Evolutionary conservation across 2,888 invertebrate genomes (phyloP), one percentile per base, ranked within the genome.

Genomic region (Copidosoma aretas): DNA sequence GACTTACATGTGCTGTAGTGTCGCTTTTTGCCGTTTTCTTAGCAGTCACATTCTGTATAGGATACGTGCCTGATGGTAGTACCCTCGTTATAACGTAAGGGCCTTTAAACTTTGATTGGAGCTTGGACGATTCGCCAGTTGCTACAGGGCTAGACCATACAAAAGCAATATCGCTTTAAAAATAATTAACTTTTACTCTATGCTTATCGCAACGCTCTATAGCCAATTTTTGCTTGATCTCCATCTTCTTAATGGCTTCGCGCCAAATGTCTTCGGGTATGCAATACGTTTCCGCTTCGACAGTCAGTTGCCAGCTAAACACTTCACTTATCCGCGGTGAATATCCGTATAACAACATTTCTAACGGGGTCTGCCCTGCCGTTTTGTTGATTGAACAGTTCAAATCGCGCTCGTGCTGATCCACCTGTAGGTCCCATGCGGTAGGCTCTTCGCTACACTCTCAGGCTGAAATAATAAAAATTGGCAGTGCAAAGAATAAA

Each of bases 201-300:
- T 53, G 10, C 25, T 15, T 59, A 56, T 65, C 64, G 43, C 65
- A 71, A 12, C 61, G n/a, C 56, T 64, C 64, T 64, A 72, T 73
- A 12, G 43, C 52, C 19, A 43, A 46, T 21, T 46, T 49, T 59
- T 73, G 72, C 39, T 67, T 70, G 22, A 22, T 5, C 25, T 70
- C 68, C 39, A 69, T 68, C 19, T 58, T 68, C 0, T 67, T n/a
- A n/a, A 51, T 51, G 1, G 53, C 54, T 24, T 69, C 64, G 10
- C 19, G 10, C 32, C 62, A 59, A 3, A 62, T 14, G 0, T 66
- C 68, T 15, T 41, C 59, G 10, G 67, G 70, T 21, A 67, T 59
- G 19, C 39, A 43, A 57, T 60, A 67, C 5, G 59, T 62, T 52
- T 64, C 70, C 17, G 57, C 59, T 1, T 49, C 41, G 14, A 49